A percentile compares a stretch with the other conserved stretches of the same genome.
These are phyloP conservation scores for Dreissena polymorpha DNA, from an alignment of 1,140 invertebrate species.

Conservation along the genomic window DNA sequence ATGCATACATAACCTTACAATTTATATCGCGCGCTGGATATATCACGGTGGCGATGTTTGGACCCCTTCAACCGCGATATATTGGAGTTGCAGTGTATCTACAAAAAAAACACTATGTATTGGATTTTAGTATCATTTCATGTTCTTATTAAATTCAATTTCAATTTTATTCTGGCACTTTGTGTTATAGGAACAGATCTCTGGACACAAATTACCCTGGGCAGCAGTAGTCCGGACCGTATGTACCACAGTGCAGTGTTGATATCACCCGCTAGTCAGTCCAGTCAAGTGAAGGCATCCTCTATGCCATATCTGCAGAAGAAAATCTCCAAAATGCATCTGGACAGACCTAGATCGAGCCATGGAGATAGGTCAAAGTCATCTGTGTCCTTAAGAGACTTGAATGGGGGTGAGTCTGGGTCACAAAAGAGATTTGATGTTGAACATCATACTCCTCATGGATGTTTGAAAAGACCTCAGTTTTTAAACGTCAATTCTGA, in stretches of 20 bases:
- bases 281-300: slow-evolving; percentile 26
- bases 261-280: slow-evolving; percentile 13
- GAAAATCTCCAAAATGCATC: slow-evolving; percentile 38
- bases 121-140: too few relatives aligned
- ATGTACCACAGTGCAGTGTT: slow-evolving; percentile 28
- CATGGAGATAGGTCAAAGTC: slow-evolving; percentile 20
- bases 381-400: neutral
- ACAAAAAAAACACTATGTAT: too few relatives aligned
- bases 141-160: too few relatives aligned
- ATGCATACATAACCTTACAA: too few relatives aligned
- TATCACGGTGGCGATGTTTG: too few relatives aligned
- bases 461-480: neutral
- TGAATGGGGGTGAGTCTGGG: neutral
- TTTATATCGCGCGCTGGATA: too few relatives aligned
- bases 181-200: slow-evolving; percentile 3
- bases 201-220: slow-evolving; percentile 38
- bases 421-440: neutral
- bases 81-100: too few relatives aligned
- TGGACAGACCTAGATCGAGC: slow-evolving; percentile 48
- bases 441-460: neutral
- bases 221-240: slow-evolving; percentile 15
- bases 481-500: neutral
- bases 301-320: slow-evolving; percentile 52
- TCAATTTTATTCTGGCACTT: too few relatives aligned
- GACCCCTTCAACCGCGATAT: too few relatives aligned